phyloP scores from a whole-genome alignment of 2,797 vertebrate species.

The Odontamblyopus lacepedii region DNA sequence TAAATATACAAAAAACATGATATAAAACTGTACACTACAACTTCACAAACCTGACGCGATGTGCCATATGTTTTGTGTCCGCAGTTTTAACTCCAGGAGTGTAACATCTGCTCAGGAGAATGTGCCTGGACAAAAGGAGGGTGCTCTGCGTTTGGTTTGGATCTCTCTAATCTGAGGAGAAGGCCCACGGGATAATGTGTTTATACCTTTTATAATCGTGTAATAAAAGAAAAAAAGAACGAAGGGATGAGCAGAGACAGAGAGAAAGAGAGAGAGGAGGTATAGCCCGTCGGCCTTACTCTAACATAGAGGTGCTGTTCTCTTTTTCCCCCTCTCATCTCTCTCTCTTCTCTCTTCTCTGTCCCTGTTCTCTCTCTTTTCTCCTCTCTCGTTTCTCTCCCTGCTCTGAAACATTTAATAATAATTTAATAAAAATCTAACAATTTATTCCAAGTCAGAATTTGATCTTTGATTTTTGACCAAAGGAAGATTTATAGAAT shows the following conservation, averaged over 20 bases:
- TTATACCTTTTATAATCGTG: not conserved
- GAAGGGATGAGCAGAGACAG: constrained; percentile 14
- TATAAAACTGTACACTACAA: too few species aligned
- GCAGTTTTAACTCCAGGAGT: too few species aligned
- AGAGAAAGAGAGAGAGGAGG: constrained; percentile 43
- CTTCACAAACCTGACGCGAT: too few species aligned
- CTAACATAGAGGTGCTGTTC: not conserved
- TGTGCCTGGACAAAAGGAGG: not conserved
- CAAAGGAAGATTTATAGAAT: too few species aligned
- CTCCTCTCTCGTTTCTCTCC: too few species aligned
- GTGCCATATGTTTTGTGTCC: too few species aligned
- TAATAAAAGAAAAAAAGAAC: constrained; percentile 3
- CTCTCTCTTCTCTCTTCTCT: not conserved
- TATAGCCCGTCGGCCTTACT: constrained; percentile 11
- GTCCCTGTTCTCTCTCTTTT: not conserved
- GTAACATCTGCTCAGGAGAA: too few species aligned
- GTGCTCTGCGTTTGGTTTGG: not conserved
- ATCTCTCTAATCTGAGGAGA: not conserved
- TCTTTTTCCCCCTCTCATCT: not conserved
- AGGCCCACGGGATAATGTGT: not conserved
- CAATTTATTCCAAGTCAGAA: too few species aligned
- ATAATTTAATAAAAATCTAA: too few species aligned
- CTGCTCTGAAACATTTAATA: too few species aligned
- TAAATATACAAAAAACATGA: too few species aligned
- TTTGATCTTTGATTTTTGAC: too few species aligned